phyloP scores from a whole-genome alignment of 2,888 invertebrate species.

The Drosophila macrospina region DNA sequence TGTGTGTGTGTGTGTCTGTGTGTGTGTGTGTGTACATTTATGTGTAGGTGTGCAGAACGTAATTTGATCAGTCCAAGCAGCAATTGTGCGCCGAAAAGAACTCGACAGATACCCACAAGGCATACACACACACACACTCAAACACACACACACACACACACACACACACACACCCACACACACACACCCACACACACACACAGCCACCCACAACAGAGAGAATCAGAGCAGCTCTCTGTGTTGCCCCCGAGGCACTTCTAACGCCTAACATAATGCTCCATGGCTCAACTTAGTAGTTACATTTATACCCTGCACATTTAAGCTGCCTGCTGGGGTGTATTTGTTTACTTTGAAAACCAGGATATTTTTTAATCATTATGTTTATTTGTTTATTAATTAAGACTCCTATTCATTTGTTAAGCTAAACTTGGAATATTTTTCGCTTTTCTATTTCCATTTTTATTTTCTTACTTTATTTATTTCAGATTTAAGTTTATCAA shows the following conservation, averaged over 20 bases:
- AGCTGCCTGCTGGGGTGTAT: neutral
- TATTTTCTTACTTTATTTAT: too few species aligned
- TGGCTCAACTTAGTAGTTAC: constrained; percentile 24
- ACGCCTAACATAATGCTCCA: constrained; percentile 44
- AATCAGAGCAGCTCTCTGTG: constrained; percentile 34
- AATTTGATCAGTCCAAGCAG: constrained; percentile 56
- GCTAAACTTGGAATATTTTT: too few species aligned
- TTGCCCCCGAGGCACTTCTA: constrained; percentile 55
- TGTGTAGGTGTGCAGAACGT: constrained; percentile 31
- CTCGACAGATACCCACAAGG: constrained; percentile 17
- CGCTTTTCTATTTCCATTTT: too few species aligned
- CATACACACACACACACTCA: constrained; percentile 7
- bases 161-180: neutral
- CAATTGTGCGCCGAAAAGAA: constrained; percentile 29
- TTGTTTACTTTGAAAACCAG: neutral
- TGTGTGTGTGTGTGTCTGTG: constrained; percentile 4
- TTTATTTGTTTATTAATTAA: too few species aligned
- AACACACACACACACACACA: neutral
- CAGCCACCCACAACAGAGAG: neutral
- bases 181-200: constrained; percentile 1
- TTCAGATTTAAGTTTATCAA: too few species aligned
- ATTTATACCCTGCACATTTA: constrained; percentile 24
- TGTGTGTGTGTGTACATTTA: constrained; percentile 1
- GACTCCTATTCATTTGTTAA: too few species aligned
- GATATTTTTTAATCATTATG: too few species aligned